Evolutionary conservation across 2,888 invertebrate genomes (phyloP).

Genomic region (Drosophila prostipennis): DNA sequence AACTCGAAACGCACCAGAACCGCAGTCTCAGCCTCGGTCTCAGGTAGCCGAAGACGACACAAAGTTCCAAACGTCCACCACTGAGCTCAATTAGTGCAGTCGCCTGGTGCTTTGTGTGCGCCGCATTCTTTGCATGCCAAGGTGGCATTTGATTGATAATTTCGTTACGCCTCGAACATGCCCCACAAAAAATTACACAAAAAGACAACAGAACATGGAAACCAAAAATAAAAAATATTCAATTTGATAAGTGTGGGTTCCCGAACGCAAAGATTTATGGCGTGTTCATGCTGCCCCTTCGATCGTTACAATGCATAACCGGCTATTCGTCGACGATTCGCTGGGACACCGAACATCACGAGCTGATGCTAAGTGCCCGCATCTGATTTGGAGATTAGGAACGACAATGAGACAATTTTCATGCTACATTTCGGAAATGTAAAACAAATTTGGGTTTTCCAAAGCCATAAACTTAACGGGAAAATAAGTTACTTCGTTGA

Average conservation of each 20-base stretch:
- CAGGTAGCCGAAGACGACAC: slow-evolving; percentile 69
- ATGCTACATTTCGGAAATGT: slow-evolving; percentile 12
- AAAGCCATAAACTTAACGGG: slow-evolving; percentile 15
- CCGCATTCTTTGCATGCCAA: slow-evolving; percentile 75
- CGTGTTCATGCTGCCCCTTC: slow-evolving; percentile 40
- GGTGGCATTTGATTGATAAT: slow-evolving; percentile 78
- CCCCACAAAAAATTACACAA: slow-evolving; percentile 17
- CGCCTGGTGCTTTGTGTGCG: slow-evolving; percentile 39
- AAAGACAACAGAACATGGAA: slow-evolving; percentile 34
- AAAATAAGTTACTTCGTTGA: slow-evolving; percentile 3
- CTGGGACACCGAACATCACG: slow-evolving; percentile 30
- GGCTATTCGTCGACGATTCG: slow-evolving; percentile 61
- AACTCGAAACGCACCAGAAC: slow-evolving; percentile 8
- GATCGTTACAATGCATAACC: slow-evolving; percentile 40
- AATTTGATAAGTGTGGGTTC: slow-evolving; percentile 61
- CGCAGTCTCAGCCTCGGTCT: slow-evolving; percentile 32
- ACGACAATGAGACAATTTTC: slow-evolving; percentile 28
- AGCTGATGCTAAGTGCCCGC: slow-evolving; percentile 64
- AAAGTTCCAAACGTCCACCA: slow-evolving; percentile 60
- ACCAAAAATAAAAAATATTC: slow-evolving; percentile 40
- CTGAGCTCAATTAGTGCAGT: slow-evolving; percentile 71
- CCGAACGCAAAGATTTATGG: slow-evolving; percentile 66
- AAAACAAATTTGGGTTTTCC: background rate
- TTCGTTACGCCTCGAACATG: slow-evolving; percentile 75
- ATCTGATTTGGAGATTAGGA: slow-evolving; percentile 44